phyloP scores from a whole-genome alignment of 1,140 invertebrate species.

The Drosophila parabipectinata region DNA sequence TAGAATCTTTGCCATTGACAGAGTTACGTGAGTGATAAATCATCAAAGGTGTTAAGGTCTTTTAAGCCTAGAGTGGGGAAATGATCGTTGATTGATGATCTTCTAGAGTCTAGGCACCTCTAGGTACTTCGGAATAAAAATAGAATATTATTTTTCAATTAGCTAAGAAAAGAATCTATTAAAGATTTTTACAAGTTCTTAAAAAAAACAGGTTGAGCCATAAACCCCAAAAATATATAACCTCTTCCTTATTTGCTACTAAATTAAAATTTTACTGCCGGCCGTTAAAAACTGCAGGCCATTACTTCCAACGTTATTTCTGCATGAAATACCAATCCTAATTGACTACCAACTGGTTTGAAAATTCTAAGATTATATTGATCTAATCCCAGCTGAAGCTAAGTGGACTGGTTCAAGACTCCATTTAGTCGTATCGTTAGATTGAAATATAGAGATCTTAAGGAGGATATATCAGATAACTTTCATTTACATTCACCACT shows the following conservation, averaged over 20 bases:
- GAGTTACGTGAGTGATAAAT: conserved; percentile 19
- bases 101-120: background rate
- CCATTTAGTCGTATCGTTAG: background rate
- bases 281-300: conserved; percentile 1
- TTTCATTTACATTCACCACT: conserved; percentile 55
- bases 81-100: conserved; percentile 21
- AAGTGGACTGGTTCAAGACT: background rate
- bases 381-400: background rate
- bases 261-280: conserved; percentile 3
- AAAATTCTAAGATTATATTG: background rate
- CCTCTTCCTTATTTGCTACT: conserved; percentile 15
- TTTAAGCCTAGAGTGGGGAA: background rate
- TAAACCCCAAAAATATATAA: conserved; percentile 1
- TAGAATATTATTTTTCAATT: background rate
- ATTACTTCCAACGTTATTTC: conserved; percentile 17
- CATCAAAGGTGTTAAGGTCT: conserved; percentile 6
- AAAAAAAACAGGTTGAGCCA: conserved; percentile 14
- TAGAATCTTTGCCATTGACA: background rate
- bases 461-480: conserved; percentile 9
- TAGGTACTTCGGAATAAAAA: background rate
- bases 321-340: background rate
- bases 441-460: background rate
- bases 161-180: background rate
- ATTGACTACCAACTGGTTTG: background rate
- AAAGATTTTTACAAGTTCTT: background rate